Percentiles rank a stretch among this genome's conserved stretches.
Conservation (phyloP, 2,888 invertebrate genomes). For the Spilosoma lubricipeda region DNA sequence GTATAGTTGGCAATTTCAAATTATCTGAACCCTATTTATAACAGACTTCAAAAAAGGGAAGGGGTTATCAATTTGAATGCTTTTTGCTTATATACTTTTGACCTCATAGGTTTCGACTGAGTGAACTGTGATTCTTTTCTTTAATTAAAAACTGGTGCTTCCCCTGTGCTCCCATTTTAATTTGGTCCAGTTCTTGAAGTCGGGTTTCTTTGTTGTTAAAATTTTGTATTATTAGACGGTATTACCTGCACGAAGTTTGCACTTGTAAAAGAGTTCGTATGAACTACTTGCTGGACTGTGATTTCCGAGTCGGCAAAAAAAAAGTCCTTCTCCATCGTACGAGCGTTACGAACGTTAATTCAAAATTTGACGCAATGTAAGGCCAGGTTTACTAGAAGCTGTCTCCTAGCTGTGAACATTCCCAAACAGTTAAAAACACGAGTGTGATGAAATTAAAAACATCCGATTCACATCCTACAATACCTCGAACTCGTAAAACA, state of each 20-base stretch:
- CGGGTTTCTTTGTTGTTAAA: no score
- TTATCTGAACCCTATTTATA: not conserved
- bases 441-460: not conserved
- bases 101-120: no score
- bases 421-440: not conserved
- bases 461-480: constrained; percentile 6
- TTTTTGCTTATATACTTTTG: no score
- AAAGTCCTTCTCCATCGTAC: not conserved
- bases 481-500: constrained; percentile 18
- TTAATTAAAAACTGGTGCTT: no score
- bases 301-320: not conserved
- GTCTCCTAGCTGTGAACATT: not conserved
- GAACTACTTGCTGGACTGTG: not conserved
- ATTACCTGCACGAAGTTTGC: not conserved
- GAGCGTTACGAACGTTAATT: not conserved
- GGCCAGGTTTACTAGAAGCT: not conserved
- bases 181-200: no score
- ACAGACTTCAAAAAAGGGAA: no score
- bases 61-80: no score
- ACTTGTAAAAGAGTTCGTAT: not conserved
- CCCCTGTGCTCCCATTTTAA: no score
- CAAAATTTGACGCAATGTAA: not conserved
- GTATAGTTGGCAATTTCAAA: not conserved
- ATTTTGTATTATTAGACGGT: no score
- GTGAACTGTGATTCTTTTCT: no score